Base-by-base conservation (phyloP, 2,113 vertebrate species). In the Columbina picui region DNA sequence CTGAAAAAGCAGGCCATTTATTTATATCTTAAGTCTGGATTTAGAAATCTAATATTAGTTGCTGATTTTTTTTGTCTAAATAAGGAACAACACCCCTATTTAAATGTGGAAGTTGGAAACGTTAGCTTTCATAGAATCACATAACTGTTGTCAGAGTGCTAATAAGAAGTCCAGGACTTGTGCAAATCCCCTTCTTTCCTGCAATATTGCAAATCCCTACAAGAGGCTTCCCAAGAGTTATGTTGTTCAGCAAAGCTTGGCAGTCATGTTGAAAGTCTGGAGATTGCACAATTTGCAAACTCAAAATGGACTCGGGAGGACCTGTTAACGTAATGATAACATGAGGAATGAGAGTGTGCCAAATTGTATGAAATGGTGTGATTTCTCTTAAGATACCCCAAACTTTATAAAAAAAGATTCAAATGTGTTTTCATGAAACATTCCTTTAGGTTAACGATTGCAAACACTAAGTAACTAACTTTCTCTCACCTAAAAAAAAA, bases 31-130 rank as follows among this genome's bases (percentile, higher is more conserved):
- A 86, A 83, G 65, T 83, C 27, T 71, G 10, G 29, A 71, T 91
- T 89, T 87, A 60, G 68, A 71, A 93, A 19, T n/a, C 70, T 94
- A 87, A 71, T 75, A 80, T 91, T 77, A 83, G 56, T 57, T 64
- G 22, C 52, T 89, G 7, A 56, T 73, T 93, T 89, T 92, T 81
- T 92, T 82, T 61, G 34, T 87, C 67, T 90, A 94, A 93, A 78
- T 59, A 76, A 89, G 36, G 73, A 94, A 41, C 0, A 0, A 39
- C 30, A 12, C 74, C 21, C 23, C 27, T 87, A 5, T 89, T 87
- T 89, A 93, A 61, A 82, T 6, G 7, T 64, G 23, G 15, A 91
- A 83, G 39, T 26, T 60, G 52, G 64, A 92, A 75, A 79, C 69
- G 13, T 68, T 89, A 43, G 8, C 43, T 83, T 83, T 22, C 3